phyloP scores from a whole-genome alignment of 2,113 vertebrate genomes.

The Isurus oxyrinchus region DNA sequence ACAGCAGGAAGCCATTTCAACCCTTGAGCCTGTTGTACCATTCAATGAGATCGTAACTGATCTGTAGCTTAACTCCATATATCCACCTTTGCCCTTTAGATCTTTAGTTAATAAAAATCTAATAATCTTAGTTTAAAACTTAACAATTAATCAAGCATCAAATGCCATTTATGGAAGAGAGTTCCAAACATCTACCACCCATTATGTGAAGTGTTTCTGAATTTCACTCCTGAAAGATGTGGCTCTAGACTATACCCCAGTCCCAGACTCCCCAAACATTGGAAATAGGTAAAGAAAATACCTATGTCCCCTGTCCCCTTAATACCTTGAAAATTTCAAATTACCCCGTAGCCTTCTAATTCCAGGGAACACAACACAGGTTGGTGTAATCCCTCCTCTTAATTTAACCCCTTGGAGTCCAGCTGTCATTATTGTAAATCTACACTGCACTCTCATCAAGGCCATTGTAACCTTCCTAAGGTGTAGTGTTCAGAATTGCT shows the following conservation, averaged over 20 bases:
- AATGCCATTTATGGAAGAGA: not conserved
- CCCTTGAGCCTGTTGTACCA: too few relatives aligned
- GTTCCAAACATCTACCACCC: not conserved
- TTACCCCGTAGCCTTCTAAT: not conserved
- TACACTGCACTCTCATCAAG: not conserved
- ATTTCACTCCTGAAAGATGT: not conserved
- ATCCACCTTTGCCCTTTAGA: too few relatives aligned
- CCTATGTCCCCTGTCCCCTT: not conserved
- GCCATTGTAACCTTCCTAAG: not conserved
- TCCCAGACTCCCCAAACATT: not conserved
- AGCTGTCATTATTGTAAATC: not conserved
- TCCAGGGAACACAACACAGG: not conserved
- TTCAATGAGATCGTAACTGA: too few relatives aligned
- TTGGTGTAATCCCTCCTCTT: not conserved
- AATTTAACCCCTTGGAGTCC: not conserved
- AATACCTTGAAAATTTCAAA: not conserved
- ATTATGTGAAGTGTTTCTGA: not conserved
- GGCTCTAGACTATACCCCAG: not conserved
- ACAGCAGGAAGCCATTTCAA: too few relatives aligned
- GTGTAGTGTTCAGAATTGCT: not conserved
- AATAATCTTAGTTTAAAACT: too few relatives aligned
- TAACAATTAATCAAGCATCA: too few relatives aligned
- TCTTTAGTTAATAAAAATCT: too few relatives aligned
- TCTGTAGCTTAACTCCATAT: too few relatives aligned
- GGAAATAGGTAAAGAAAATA: too few relatives aligned